phyloP scores from a whole-genome alignment of 2,888 invertebrate species.

The Amphipyra tragopoginis region DNA sequence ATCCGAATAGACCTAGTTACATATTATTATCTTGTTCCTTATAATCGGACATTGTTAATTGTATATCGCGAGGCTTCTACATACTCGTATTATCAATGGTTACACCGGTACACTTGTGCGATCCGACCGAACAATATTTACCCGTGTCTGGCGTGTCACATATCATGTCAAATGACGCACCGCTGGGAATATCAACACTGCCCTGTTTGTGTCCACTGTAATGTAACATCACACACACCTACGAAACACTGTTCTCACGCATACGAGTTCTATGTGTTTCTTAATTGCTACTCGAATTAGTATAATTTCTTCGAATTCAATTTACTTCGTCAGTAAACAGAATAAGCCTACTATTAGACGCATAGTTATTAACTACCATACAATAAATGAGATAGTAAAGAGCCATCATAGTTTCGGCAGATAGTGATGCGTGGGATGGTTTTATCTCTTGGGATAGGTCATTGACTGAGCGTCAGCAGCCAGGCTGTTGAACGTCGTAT shows the following conservation, averaged over 20 bases:
- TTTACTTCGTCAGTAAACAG: conserved; percentile 20
- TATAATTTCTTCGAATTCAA: conserved; percentile 39
- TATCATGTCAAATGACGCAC: conserved; percentile 51
- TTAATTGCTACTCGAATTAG: conserved; percentile 48
- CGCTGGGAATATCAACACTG: conserved; percentile 63
- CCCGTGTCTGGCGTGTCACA: conserved; percentile 42
- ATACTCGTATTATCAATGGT: conserved; percentile 47
- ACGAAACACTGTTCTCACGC: conserved; percentile 52
- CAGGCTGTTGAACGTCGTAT: conserved; percentile 20
- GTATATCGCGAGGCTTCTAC: conserved; percentile 9
- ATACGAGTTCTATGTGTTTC: conserved; percentile 21
- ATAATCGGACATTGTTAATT: conserved; percentile 23
- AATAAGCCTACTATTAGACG: conserved; percentile 13
- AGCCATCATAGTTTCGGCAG: conserved; percentile 55
- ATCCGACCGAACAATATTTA: conserved; percentile 45
- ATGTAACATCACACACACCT: conserved; percentile 38
- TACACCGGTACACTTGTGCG: conserved; percentile 18
- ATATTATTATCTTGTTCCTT: conserved; percentile 1
- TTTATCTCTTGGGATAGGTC: conserved; percentile 71
- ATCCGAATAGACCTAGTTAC: too few species aligned
- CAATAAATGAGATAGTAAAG: conserved; percentile 19
- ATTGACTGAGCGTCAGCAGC: conserved; percentile 60
- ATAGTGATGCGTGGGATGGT: conserved; percentile 66
- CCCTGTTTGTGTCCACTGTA: conserved; percentile 35
- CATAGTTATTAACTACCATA: conserved; percentile 14